A percentile compares a stretch with the other conserved stretches of the same genome.
Conservation (phyloP, 2,113 vertebrate species). For the Cololabis saira region DNA sequence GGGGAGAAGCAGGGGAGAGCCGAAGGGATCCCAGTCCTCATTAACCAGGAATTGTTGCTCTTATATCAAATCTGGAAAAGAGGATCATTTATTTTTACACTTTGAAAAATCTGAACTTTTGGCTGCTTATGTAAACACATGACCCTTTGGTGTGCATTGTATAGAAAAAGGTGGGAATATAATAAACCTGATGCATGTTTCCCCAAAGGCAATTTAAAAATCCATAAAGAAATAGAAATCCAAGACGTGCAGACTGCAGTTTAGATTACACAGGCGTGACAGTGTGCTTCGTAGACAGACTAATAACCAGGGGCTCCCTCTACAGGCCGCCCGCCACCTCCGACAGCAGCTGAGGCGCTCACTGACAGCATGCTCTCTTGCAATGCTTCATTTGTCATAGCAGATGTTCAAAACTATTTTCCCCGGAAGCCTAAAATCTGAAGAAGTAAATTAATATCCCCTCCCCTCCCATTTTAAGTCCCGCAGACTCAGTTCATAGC, state of each 20-base stretch:
- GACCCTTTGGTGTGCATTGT: slow-evolving; percentile 5
- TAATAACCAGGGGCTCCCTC: slow-evolving; percentile 73
- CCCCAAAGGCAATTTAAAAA: slow-evolving; percentile 30
- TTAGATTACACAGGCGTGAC: slow-evolving; percentile 10
- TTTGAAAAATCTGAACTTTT: slow-evolving; percentile 18
- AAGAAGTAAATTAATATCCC: slow-evolving; percentile 85
- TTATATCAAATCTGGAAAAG: slow-evolving; percentile 57
- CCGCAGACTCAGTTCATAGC: slow-evolving; percentile 82
- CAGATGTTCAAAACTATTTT: slow-evolving; percentile 81
- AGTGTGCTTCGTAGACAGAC: slow-evolving; percentile 27
- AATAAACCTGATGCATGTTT: slow-evolving; percentile 1
- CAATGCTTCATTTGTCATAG: slow-evolving; percentile 79
- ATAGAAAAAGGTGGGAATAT: background rate
- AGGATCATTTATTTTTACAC: slow-evolving; percentile 49
- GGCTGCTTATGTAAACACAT: slow-evolving; percentile 18
- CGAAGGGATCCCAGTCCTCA: slow-evolving; percentile 75
- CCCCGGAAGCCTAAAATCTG: slow-evolving; percentile 80
- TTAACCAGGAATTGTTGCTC: slow-evolving; percentile 72
- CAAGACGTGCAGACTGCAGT: background rate
- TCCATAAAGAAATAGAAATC: slow-evolving; percentile 13
- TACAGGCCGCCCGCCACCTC: slow-evolving; percentile 60
- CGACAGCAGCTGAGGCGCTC: slow-evolving; percentile 49
- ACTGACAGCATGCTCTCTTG: slow-evolving; percentile 68
- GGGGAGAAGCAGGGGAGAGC: slow-evolving; percentile 52
- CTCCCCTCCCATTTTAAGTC: slow-evolving; percentile 79